Conservation (phyloP, 2,797 vertebrate genomes). For the Pangasius sanitwongsei region DNA sequence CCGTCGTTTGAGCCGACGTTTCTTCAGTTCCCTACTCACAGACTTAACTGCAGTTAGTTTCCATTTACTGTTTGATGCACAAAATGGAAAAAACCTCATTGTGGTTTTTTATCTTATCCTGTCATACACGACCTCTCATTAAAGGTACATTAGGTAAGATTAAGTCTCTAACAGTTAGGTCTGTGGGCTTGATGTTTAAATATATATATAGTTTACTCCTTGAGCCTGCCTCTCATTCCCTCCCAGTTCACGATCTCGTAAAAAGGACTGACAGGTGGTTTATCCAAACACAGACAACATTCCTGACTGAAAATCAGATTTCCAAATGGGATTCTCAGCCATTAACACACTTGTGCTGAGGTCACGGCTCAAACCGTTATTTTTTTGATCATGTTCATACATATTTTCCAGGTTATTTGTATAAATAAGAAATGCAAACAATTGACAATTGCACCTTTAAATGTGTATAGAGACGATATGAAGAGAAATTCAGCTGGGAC, state of each 20-base stretch:
- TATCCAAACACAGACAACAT: neutral
- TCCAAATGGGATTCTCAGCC: neutral
- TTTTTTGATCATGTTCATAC: neutral
- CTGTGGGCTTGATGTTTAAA: neutral
- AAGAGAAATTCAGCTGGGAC: neutral
- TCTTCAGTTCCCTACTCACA: neutral
- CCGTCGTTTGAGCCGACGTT: neutral
- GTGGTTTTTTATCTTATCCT: neutral
- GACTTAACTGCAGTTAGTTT: neutral
- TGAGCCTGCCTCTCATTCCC: neutral
- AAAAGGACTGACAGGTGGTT: neutral
- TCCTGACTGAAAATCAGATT: neutral
- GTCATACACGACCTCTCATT: neutral
- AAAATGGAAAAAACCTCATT: neutral
- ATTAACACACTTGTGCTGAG: neutral
- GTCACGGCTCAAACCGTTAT: neutral
- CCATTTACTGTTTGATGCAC: neutral
- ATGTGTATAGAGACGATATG: neutral
- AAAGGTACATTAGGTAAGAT: neutral
- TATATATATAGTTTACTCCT: neutral
- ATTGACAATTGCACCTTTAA: neutral
- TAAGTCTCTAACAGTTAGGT: neutral
- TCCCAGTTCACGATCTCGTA: neutral
- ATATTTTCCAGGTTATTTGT: neutral
- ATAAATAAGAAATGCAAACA: neutral